A percentile compares a stretch with the other conserved stretches of the same genome.
Conservation (phyloP, 2,888 invertebrate species). For the Tuberolachnus salignus region DNA sequence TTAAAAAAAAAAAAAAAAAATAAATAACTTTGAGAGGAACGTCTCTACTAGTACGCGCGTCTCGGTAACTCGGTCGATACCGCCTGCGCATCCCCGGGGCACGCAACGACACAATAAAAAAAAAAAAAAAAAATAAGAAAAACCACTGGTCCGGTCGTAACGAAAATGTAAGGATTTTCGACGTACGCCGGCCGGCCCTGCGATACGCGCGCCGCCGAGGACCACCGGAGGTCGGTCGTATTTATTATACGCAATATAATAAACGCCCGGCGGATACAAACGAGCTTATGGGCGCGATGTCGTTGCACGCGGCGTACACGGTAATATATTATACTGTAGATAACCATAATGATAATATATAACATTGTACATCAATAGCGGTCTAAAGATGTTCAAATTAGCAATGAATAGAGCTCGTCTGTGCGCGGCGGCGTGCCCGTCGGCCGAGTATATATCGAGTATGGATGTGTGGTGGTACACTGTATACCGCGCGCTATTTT, state of each 20-base stretch:
- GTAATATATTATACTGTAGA: too few relatives aligned
- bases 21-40: too few relatives aligned
- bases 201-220: background rate
- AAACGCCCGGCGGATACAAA: constrained; percentile 31
- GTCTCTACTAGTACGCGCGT: too few relatives aligned
- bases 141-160: too few relatives aligned
- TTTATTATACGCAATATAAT: too few relatives aligned
- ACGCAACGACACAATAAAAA: too few relatives aligned
- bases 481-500: background rate
- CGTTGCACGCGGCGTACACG: constrained; percentile 1
- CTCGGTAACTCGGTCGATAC: too few relatives aligned
- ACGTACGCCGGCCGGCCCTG: too few relatives aligned
- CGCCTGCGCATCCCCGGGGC: too few relatives aligned
- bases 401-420: constrained; percentile 52
- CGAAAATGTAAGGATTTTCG: too few relatives aligned
- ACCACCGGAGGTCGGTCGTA: constrained; percentile 12
- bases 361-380: constrained; percentile 21
- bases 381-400: constrained; percentile 55
- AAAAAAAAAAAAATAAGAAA: too few relatives aligned
- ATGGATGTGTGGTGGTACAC: background rate
- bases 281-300: constrained; percentile 31
- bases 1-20: too few relatives aligned
- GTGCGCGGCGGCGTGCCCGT: background rate
- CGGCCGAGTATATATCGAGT: background rate
- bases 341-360: background rate